These are phyloP conservation scores for Cydia amplana DNA, from an alignment of 1,140 invertebrate genomes.

Conservation along the genomic window DNA sequence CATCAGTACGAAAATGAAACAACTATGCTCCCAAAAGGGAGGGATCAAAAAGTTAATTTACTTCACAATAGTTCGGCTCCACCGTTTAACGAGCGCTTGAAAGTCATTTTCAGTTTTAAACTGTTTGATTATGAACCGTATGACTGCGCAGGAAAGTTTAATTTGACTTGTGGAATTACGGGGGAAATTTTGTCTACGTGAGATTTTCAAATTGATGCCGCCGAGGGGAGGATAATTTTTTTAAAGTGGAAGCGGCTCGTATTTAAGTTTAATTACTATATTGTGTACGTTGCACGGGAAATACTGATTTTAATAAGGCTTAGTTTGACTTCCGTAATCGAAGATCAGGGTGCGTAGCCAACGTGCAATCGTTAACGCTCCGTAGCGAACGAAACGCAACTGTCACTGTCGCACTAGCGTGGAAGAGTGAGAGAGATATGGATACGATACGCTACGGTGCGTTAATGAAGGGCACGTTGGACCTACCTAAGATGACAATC, in stretches of 20 bases:
- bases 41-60: constrained; percentile 7
- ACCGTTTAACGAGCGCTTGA: constrained; percentile 2
- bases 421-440: no score
- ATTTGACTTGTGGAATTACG: background rate
- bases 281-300: no score
- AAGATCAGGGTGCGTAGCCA: no score
- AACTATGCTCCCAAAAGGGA: background rate
- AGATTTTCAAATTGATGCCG: constrained; percentile 1
- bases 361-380: no score
- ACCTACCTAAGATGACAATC: no score
- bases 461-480: no score
- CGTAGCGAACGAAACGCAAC: no score
- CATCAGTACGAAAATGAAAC: background rate
- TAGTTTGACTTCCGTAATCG: no score
- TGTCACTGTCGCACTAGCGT: no score
- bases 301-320: no score
- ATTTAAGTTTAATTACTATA: background rate
- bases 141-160: constrained; percentile 1
- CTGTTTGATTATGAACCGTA: background rate
- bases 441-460: no score
- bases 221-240: background rate
- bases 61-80: background rate
- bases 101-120: constrained; percentile 6
- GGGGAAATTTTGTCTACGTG: constrained; percentile 2
- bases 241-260: background rate